Percentiles rank a stretch among this genome's conserved stretches.
These are phyloP conservation scores for Brachyptera risi DNA, from an alignment of 2,888 invertebrate genomes.

Conservation along the genomic window DNA sequence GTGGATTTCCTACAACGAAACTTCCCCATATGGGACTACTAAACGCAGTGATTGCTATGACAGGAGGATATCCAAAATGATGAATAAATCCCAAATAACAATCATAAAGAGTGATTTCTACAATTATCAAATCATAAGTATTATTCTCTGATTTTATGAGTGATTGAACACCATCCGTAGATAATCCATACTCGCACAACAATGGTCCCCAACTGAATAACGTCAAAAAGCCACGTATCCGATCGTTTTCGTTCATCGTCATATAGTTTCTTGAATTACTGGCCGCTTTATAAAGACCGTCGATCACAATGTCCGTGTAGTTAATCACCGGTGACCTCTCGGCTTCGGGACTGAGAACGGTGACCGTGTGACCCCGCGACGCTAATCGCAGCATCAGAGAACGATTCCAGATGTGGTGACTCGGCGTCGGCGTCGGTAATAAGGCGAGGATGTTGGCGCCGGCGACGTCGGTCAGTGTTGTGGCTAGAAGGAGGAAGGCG, in stretches of 20 bases:
- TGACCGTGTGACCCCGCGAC: slow-evolving; percentile 27
- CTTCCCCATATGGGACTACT: slow-evolving; percentile 24
- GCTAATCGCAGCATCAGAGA: slow-evolving; percentile 24
- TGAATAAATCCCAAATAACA: slow-evolving; percentile 26
- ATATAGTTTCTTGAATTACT: neutral
- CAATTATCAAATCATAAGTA: slow-evolving; percentile 28
- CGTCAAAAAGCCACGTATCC: neutral
- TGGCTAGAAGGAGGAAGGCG: no score
- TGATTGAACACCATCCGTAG: slow-evolving; percentile 6
- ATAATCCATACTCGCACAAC: slow-evolving; percentile 18
- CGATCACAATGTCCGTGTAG: slow-evolving; percentile 26
- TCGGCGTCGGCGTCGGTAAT: slow-evolving; percentile 24
- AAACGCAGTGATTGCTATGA: slow-evolving; percentile 29
- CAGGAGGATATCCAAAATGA: slow-evolving; percentile 25
- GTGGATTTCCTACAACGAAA: slow-evolving; percentile 25
- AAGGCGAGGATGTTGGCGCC: slow-evolving; percentile 28
- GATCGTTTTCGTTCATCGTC: neutral
- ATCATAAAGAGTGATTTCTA: slow-evolving; percentile 21
- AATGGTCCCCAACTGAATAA: neutral
- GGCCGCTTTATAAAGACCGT: slow-evolving; percentile 18
- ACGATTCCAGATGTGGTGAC: slow-evolving; percentile 31
- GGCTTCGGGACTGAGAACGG: slow-evolving; percentile 29
- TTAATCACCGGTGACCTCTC: slow-evolving; percentile 26
- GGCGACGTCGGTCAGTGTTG: no score
- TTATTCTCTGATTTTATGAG: slow-evolving; percentile 7